phyloP scores from a whole-genome alignment of 2,797 vertebrate genomes.

The Cyprinella venusta region DNA sequence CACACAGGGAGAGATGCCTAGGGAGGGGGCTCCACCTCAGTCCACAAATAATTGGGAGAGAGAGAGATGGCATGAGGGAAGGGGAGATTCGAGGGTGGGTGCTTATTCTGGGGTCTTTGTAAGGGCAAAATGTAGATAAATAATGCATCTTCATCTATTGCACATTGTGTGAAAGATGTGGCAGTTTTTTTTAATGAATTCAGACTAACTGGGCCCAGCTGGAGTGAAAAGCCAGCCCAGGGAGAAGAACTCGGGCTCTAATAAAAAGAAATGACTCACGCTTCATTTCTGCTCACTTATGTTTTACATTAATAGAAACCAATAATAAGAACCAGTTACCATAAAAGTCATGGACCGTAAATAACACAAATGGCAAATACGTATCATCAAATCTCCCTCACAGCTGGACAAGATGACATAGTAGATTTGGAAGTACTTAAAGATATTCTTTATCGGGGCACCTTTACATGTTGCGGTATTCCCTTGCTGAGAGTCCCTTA shows the following conservation, averaged over 20 bases:
- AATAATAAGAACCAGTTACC: constrained; percentile 92
- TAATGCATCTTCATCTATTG: constrained; percentile 64
- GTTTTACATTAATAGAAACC: constrained; percentile 96
- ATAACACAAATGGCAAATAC: constrained; percentile 94
- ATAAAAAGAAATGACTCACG: constrained; percentile 93
- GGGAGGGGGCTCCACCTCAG: constrained; percentile 49
- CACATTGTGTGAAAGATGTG: constrained; percentile 74
- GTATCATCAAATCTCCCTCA: constrained; percentile 86
- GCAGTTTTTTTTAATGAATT: constrained; percentile 80
- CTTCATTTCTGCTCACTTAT: constrained; percentile 96
- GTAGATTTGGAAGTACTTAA: constrained; percentile 82
- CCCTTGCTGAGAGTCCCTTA: constrained; percentile 54
- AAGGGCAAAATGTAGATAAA: constrained; percentile 66
- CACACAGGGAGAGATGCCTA: constrained; percentile 66
- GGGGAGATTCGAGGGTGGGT: constrained; percentile 13
- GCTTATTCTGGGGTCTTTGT: constrained; percentile 48
- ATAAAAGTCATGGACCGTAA: constrained; percentile 93
- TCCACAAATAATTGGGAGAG: constrained; percentile 50
- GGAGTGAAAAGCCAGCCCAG: constrained; percentile 74
- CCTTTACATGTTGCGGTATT: constrained; percentile 78
- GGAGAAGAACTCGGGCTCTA: constrained; percentile 82
- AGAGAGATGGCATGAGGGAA: constrained; percentile 16
- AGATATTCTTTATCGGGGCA: constrained; percentile 78
- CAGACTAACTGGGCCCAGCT: constrained; percentile 85
- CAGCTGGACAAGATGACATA: constrained; percentile 82